Conservation (phyloP, 2,888 invertebrate species). For the Abrostola triplasia region DNA sequence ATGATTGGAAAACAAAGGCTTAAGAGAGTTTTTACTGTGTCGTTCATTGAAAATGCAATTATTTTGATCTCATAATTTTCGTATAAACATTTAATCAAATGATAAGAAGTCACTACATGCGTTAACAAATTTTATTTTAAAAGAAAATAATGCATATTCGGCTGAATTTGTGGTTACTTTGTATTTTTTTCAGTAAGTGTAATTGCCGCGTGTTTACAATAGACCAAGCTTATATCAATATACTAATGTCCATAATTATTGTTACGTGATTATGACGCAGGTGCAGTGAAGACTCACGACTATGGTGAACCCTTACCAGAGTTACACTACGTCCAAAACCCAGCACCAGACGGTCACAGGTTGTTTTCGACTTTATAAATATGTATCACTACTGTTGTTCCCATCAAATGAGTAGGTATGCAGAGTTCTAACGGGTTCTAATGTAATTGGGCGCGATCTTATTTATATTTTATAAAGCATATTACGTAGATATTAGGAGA, state of each 20-base stretch:
- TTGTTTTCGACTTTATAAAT: constrained; percentile 30
- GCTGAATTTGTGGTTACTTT: constrained; percentile 45
- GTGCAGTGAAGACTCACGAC: constrained; percentile 33
- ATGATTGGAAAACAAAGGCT: constrained; percentile 16
- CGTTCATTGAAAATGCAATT: constrained; percentile 48
- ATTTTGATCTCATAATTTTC: constrained; percentile 39
- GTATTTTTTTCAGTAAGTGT: constrained; percentile 54
- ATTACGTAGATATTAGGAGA: too few relatives aligned
- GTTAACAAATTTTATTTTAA: constrained; percentile 29
- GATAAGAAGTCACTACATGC: constrained; percentile 56
- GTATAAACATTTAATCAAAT: constrained; percentile 60
- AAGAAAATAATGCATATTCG: constrained; percentile 50
- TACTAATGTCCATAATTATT: constrained; percentile 10
- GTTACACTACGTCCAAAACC: constrained; percentile 54
- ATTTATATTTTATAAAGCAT: too few relatives aligned
- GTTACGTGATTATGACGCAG: constrained; percentile 38
- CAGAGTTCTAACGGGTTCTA: too few relatives aligned
- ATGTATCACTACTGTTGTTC: neutral
- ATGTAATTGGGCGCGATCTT: too few relatives aligned
- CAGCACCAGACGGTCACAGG: constrained; percentile 74
- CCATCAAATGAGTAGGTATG: too few relatives aligned
- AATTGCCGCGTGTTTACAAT: neutral
- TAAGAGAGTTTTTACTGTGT: constrained; percentile 7
- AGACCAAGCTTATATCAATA: constrained; percentile 33
- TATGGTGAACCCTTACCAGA: constrained; percentile 27